A percentile compares a stretch with the other conserved stretches of the same genome.
These are phyloP conservation scores for Atractosteus spatula DNA, from an alignment of 2,113 vertebrate genomes.

Conservation along the genomic window DNA sequence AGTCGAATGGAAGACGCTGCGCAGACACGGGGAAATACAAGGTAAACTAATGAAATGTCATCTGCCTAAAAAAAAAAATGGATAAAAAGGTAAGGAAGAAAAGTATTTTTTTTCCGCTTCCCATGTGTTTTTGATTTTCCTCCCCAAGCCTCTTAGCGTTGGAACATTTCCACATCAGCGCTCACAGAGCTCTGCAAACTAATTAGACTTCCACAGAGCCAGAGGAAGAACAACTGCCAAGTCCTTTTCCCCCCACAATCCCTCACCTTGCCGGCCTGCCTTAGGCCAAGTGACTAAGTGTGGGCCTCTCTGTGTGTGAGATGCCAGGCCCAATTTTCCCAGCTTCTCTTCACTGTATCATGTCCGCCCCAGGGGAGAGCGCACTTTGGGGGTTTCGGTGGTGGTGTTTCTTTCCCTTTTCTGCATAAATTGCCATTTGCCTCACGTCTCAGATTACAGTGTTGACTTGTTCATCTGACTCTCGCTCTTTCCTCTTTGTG, in stretches of 20 bases:
- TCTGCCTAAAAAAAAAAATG: no score
- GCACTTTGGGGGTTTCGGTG: conserved; percentile 15
- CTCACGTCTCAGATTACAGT: conserved; percentile 61
- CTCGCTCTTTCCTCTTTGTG: conserved; percentile 14
- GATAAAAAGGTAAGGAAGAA: no score
- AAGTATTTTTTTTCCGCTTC: conserved; percentile 32
- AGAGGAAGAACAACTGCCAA: conserved; percentile 85
- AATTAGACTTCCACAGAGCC: conserved; percentile 78
- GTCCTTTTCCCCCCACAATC: conserved; percentile 78
- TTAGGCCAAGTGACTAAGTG: conserved; percentile 60
- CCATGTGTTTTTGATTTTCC: conserved; percentile 86
- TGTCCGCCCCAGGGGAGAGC: conserved; percentile 36
- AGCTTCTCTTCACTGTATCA: conserved; percentile 75
- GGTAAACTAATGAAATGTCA: no score
- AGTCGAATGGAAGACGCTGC: no score
- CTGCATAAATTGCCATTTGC: conserved; percentile 50
- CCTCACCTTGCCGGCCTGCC: conserved; percentile 74
- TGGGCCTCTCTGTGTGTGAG: conserved; percentile 66
- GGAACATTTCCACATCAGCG: conserved; percentile 71
- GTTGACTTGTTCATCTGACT: conserved; percentile 72
- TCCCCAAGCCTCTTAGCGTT: conserved; percentile 60
- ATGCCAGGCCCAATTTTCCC: conserved; percentile 84
- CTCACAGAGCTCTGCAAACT: conserved; percentile 75
- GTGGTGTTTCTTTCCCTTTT: conserved; percentile 33
- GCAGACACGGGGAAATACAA: no score